Conservation (phyloP, 2,888 invertebrate genomes). For the Incurvaria masculella region DNA sequence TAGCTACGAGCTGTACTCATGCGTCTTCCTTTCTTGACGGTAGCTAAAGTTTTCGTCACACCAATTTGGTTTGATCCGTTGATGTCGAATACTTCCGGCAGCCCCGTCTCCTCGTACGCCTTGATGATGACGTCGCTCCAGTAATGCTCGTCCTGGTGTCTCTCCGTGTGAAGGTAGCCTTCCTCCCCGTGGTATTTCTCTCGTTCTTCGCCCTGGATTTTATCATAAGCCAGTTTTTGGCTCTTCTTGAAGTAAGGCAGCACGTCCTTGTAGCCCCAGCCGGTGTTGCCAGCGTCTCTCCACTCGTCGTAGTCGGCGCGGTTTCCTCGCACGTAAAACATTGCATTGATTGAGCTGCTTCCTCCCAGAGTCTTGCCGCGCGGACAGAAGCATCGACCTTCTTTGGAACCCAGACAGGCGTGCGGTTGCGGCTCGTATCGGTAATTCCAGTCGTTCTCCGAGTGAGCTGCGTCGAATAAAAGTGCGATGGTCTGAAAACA, state of each 20-base stretch:
- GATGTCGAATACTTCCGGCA: constrained; percentile 5
- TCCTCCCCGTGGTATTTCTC: constrained; percentile 2
- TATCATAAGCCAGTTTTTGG: constrained; percentile 31
- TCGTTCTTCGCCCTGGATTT: neutral
- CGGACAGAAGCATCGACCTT: constrained; percentile 58
- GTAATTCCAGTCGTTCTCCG: constrained; percentile 70
- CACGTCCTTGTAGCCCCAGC: constrained; percentile 61
- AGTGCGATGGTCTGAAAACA: constrained; percentile 14
- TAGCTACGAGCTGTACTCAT: constrained; percentile 27
- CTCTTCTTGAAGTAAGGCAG: constrained; percentile 62
- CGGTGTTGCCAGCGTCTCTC: constrained; percentile 39
- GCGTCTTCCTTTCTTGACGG: constrained; percentile 16
- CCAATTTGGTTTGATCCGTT: constrained; percentile 15
- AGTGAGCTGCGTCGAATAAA: constrained; percentile 13
- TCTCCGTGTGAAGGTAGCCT: constrained; percentile 5
- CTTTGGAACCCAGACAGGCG: constrained; percentile 62
- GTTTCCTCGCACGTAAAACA: constrained; percentile 60
- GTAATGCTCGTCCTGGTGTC: neutral
- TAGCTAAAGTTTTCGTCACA: constrained; percentile 16
- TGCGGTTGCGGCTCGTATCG: constrained; percentile 73
- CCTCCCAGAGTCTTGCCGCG: constrained; percentile 62
- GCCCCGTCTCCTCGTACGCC: constrained; percentile 10
- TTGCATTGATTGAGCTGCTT: constrained; percentile 56
- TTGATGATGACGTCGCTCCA: constrained; percentile 8
- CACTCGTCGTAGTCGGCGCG: constrained; percentile 54